Evolutionary conservation across 2,888 invertebrate genomes (phyloP).

Genomic region (Pyrgus malvae): DNA sequence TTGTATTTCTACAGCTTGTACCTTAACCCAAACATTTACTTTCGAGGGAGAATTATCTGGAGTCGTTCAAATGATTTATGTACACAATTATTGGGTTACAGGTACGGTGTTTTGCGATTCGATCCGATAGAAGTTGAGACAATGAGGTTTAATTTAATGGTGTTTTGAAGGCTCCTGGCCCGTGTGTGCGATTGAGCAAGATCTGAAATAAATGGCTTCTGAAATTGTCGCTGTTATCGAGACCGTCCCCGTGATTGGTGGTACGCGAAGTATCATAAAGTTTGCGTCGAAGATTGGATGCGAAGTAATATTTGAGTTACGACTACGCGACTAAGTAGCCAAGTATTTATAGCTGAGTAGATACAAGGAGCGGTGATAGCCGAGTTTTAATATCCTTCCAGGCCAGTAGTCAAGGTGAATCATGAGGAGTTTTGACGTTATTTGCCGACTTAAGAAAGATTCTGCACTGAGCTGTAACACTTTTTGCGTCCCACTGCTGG

Average conservation of each 20-base stretch:
- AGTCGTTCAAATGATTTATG: conserved; percentile 82
- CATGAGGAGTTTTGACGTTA: too few species aligned
- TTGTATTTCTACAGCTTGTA: background rate
- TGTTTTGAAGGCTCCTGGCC: conserved; percentile 44
- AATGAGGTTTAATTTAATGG: conserved; percentile 74
- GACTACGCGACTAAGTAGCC: background rate
- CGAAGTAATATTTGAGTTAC: background rate
- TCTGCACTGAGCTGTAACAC: too few species aligned
- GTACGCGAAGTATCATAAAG: background rate
- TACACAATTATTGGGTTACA: conserved; percentile 82
- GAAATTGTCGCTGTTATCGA: conserved; percentile 20
- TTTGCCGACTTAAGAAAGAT: too few species aligned
- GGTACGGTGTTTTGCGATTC: conserved; percentile 77
- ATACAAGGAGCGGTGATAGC: background rate
- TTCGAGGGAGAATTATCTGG: conserved; percentile 77
- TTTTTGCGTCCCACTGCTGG: too few species aligned
- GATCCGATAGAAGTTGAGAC: conserved; percentile 75
- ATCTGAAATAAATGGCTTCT: conserved; percentile 25
- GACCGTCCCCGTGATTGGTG: background rate
- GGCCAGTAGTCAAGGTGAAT: too few species aligned
- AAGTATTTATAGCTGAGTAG: background rate
- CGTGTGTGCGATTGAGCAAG: conserved; percentile 26
- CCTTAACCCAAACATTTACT: conserved; percentile 50
- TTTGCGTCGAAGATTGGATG: background rate
- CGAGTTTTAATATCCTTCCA: too few species aligned